Percentiles rank a stretch among this genome's conserved stretches.
These are phyloP conservation scores for Euura saliciscinereae DNA, from an alignment of 1,140 invertebrate species.

Conservation along the genomic window DNA sequence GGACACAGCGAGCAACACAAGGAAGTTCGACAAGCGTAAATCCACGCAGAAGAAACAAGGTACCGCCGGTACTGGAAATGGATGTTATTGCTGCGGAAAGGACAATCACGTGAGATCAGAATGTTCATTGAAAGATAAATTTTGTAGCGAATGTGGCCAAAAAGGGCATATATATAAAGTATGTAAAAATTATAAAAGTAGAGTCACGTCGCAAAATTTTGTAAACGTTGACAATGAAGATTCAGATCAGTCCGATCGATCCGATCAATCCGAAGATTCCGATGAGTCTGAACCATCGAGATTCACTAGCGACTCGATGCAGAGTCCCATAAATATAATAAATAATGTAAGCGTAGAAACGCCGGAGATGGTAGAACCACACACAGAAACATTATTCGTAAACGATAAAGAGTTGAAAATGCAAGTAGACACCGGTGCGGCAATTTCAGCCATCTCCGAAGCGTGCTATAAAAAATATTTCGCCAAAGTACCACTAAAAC, in stretches of 20 bases:
- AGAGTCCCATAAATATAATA: neutral
- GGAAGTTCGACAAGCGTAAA: neutral
- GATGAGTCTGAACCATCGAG: neutral
- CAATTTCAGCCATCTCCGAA: slow-evolving; percentile 12
- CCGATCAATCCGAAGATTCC: neutral
- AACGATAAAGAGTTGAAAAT: slow-evolving; percentile 19
- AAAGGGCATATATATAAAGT: slow-evolving; percentile 3
- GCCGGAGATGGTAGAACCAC: slow-evolving; percentile 8
- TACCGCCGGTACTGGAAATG: neutral
- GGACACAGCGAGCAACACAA: neutral
- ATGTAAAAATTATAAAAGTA: neutral
- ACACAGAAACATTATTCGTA: slow-evolving; percentile 13
- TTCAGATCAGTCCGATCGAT: neutral
- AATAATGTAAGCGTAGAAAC: neutral
- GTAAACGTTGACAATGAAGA: slow-evolving; percentile 1
- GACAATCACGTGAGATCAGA: slow-evolving; percentile 1
- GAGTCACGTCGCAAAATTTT: neutral
- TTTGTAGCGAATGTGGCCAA: neutral
- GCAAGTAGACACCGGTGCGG: slow-evolving; percentile 18
- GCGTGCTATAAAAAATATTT: slow-evolving; percentile 14
- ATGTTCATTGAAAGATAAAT: slow-evolving; percentile 4
- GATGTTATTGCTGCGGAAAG: neutral
- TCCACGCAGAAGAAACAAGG: neutral
- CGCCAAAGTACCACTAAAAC: slow-evolving; percentile 11
- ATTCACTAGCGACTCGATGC: neutral